phyloP scores from a whole-genome alignment of 2,113 vertebrate species.

The Aspiorhynchus laticeps region DNA sequence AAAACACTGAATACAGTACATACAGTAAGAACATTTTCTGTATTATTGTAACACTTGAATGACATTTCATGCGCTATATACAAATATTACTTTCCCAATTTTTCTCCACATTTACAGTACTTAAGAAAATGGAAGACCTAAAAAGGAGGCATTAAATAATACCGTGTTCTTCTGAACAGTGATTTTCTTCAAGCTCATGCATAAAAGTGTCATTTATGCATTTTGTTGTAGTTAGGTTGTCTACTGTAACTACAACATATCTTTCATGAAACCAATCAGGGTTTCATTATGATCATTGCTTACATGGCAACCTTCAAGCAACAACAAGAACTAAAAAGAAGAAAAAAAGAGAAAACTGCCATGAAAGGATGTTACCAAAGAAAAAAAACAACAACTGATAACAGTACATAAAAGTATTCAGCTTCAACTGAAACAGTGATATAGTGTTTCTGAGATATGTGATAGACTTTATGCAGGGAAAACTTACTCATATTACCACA shows the following conservation, averaged over 20 bases:
- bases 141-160: not conserved
- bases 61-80: not conserved
- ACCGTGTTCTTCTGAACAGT: not conserved
- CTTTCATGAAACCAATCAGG: not conserved
- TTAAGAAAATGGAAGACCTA: not conserved
- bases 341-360: not conserved
- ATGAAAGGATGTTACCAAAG: not conserved
- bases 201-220: not conserved
- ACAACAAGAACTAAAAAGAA: not conserved
- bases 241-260: not conserved
- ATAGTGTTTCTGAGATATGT: not conserved
- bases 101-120: not conserved
- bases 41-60: constrained; percentile 1
- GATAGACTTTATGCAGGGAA: not conserved
- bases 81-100: not conserved
- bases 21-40: not conserved
- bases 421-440: not conserved
- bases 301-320: not conserved
- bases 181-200: not conserved
- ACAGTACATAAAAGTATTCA: not conserved
- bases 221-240: not conserved
- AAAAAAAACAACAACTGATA: not conserved
- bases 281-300: not conserved
- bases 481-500: not conserved
- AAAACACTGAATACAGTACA: not conserved